Evolutionary conservation across 2,113 vertebrate genomes (phyloP).

Genomic region (Melanotaenia duboulayi): DNA sequence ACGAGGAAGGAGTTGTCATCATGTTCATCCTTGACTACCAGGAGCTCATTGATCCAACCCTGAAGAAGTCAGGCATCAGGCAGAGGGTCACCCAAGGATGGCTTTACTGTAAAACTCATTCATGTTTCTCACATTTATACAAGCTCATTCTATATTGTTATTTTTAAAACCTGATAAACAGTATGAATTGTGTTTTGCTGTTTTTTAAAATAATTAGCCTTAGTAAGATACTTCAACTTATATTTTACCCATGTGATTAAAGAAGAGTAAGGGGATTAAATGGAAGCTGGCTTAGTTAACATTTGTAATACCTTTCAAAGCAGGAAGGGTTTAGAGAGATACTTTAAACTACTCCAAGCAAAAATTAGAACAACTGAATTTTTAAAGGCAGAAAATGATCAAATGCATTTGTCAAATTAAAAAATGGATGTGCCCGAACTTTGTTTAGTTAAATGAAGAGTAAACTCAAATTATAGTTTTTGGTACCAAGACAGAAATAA

Average conservation of each 20-base stretch:
- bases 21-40: conserved; percentile 99
- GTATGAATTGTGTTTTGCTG: fast-evolving
- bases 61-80: conserved; percentile 83
- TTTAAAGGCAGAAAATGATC: conserved; percentile 1
- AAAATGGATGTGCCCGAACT: background rate
- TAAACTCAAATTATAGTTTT: too few species aligned
- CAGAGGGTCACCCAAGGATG: conserved; percentile 87
- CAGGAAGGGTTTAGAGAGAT: too few species aligned
- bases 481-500: too few species aligned
- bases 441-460: too few species aligned
- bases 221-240: background rate
- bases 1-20: conserved; percentile 92
- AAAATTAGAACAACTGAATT: background rate
- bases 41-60: conserved; percentile 84
- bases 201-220: background rate
- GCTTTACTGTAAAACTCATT: conserved; percentile 75
- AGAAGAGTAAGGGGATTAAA: too few species aligned
- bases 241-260: too few species aligned
- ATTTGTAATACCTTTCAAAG: too few species aligned
- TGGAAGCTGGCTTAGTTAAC: too few species aligned
- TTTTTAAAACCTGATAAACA: background rate
- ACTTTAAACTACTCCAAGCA: background rate
- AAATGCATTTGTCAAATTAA: too few species aligned
- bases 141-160: background rate
- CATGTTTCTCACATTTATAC: background rate